Percentiles rank a stretch among this genome's conserved stretches.
Conservation (phyloP, 2,113 vertebrate species). For the Nothocercus nigrocapillus region DNA sequence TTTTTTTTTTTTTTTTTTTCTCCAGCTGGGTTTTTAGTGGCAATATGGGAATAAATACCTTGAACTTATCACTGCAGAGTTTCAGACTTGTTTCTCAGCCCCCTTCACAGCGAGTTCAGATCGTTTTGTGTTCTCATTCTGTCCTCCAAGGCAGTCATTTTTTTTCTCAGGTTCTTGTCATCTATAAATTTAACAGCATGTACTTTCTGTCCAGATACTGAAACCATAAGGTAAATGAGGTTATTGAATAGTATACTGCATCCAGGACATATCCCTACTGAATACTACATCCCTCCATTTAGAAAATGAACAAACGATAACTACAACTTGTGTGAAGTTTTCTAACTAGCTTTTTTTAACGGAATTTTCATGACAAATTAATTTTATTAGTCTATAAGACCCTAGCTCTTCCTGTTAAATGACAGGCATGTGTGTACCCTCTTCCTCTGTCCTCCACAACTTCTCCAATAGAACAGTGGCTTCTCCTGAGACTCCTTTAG, state of each 20-base stretch:
- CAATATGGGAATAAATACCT: background rate
- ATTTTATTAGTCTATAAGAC: background rate
- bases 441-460: background rate
- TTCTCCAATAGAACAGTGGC: background rate
- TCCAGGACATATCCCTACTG: background rate
- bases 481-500: background rate
- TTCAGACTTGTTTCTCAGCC: background rate
- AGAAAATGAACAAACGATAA: background rate
- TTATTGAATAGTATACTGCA: background rate
- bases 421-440: fast-evolving
- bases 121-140: background rate
- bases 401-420: background rate
- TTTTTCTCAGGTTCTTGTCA: background rate
- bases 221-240: background rate
- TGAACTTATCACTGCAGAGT: background rate
- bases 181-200: background rate
- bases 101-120: background rate
- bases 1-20: background rate
- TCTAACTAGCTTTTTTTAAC: background rate
- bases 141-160: background rate
- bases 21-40: background rate
- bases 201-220: background rate
- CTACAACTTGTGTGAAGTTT: background rate
- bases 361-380: background rate
- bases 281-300: background rate